These are phyloP conservation scores for Drosophila pallidifrons DNA, from an alignment of 1,140 invertebrate genomes.

Conservation along the genomic window DNA sequence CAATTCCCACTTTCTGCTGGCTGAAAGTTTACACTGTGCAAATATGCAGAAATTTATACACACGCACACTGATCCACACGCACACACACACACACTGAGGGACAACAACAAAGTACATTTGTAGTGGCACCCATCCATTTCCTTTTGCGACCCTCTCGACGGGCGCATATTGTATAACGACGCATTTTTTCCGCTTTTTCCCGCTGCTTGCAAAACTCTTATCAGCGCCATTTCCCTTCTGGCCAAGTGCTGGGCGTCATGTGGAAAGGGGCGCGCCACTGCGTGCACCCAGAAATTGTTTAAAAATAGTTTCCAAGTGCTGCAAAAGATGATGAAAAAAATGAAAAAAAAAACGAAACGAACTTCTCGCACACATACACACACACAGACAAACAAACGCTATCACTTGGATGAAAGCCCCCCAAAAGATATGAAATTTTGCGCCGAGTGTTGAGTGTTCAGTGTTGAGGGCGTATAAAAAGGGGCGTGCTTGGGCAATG, in stretches of 20 bases:
- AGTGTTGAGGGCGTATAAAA: constrained; percentile 16
- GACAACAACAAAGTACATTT: constrained; percentile 10
- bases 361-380: constrained; percentile 21
- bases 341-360: constrained; percentile 4
- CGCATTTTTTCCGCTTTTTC: constrained; percentile 53
- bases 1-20: not conserved
- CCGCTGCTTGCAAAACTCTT: constrained; percentile 58
- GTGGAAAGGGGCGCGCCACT: constrained; percentile 24
- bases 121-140: constrained; percentile 34
- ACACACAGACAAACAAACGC: constrained; percentile 16
- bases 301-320: constrained; percentile 67
- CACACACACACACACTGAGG: not conserved
- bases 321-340: constrained; percentile 57
- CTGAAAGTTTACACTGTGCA: constrained; percentile 56
- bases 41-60: constrained; percentile 43
- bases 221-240: constrained; percentile 67
- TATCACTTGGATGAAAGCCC: constrained; percentile 46
- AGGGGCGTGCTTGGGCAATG: constrained; percentile 33
- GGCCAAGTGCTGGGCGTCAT: constrained; percentile 48
- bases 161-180: constrained; percentile 65
- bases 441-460: constrained; percentile 50
- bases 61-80: constrained; percentile 2
- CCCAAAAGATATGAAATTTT: constrained; percentile 67
- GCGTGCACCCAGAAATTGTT: constrained; percentile 63
- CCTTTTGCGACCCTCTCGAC: constrained; percentile 23